Base-by-base conservation (phyloP, 2,113 vertebrate species). In the Larimichthys crocea region DNA sequence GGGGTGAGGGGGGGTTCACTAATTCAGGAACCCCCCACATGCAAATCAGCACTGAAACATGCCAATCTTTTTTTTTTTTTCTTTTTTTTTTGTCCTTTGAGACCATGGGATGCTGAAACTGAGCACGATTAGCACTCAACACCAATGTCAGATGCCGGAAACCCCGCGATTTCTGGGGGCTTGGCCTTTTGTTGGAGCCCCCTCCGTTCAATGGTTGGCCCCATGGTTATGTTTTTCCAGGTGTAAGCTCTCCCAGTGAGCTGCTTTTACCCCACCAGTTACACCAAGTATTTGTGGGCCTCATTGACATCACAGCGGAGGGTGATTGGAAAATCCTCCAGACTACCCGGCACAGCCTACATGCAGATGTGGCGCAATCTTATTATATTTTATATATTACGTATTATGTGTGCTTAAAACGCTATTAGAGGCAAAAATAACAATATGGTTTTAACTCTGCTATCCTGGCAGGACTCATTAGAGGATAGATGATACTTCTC, bases 21-120 rank as follows among this genome's bases (percentile, higher is more conserved):
- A 70, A 87, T 76, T 82, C 75, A 85, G 84, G 79, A 90, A 91
- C 84, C 77, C 91, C 87, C 81, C 70, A 77, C 57, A 91, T 91
- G 89, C 89, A 92, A 91, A 91, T 91, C 63, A 57, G 67, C 67
- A 35, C 12, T 16, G 53, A 86, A 82, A 84, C 76, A 83, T 74
- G 84, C 83, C 80, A 78, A 46, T 42, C 8, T 77, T 79, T 74
- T 50, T 16, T 66, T 24, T 14, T 57, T 26, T 50, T 16, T 66
- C 15, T 14, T 57, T 26, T 8, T 24, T 14, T 57, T 15, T 8
- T 64, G 35, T 40, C 35, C 56, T 40, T n/a, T 12, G 59, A 76
- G 66, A 82, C 46, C 76, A 19, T 10, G 2, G 60, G 80, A 85
- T 31, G 73, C 76, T 82, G 84, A 88, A 83, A 79, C 64, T 42